Conservation (phyloP, 1,140 invertebrate genomes). For the Physella acuta region DNA sequence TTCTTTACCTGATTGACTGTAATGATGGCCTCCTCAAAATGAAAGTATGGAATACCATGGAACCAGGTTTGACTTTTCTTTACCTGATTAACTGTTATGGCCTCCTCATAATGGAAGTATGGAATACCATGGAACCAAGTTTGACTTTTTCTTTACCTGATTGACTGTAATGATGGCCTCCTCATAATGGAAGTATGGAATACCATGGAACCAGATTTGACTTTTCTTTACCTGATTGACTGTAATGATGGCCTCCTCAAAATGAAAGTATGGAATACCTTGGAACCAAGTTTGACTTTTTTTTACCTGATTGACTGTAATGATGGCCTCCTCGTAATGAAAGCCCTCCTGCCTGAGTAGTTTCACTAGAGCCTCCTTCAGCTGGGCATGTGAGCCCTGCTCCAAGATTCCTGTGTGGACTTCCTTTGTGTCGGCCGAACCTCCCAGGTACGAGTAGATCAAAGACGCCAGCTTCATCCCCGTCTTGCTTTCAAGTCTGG, state of each 20-base stretch:
- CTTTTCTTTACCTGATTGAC: constrained; percentile 35
- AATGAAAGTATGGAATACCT: too few relatives aligned
- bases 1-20: constrained; percentile 42
- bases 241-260: constrained; percentile 46
- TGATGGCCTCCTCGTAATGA: constrained; percentile 45
- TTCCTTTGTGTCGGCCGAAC: constrained; percentile 39
- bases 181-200: too few relatives aligned
- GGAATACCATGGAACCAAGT: too few relatives aligned
- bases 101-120: too few relatives aligned
- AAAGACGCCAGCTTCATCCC: constrained; percentile 41
- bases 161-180: too few relatives aligned
- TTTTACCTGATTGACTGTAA: constrained; percentile 40
- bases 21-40: constrained; percentile 47
- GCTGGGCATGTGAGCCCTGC: constrained; percentile 54
- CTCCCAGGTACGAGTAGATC: constrained; percentile 56
- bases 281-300: neutral
- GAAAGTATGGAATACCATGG: too few relatives aligned
- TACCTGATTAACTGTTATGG: too few relatives aligned
- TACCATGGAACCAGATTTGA: too few relatives aligned
- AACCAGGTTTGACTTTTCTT: too few relatives aligned
- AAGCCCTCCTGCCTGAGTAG: constrained; percentile 56
- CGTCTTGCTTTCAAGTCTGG: constrained; percentile 48
- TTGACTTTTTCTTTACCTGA: too few relatives aligned
- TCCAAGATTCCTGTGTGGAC: constrained; percentile 58
- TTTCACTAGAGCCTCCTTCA: constrained; percentile 49